Conservation (phyloP, 2,113 vertebrate genomes). For the Mastomys coucha region DNA sequence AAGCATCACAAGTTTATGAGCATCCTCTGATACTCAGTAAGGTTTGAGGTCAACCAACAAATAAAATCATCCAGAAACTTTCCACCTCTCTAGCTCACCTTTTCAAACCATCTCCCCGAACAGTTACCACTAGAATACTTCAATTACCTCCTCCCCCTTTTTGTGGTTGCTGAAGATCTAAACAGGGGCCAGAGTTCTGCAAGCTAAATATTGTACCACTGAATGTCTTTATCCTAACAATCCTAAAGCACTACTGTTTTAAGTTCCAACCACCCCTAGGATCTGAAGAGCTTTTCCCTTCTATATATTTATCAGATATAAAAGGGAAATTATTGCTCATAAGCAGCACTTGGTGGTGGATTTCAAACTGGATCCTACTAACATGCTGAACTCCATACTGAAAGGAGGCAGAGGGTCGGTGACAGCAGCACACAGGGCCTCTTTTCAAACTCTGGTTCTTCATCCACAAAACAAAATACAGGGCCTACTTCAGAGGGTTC, state of each 20-base stretch:
- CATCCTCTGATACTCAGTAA: background rate
- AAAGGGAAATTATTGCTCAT: background rate
- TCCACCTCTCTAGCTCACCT: background rate
- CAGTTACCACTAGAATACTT: background rate
- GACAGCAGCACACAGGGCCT: background rate
- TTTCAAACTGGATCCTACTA: background rate
- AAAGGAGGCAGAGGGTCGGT: background rate
- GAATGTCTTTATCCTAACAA: background rate
- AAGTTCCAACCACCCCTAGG: background rate
- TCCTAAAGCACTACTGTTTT: background rate
- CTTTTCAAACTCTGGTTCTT: background rate
- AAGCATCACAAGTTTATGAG: background rate
- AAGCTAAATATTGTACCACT: background rate
- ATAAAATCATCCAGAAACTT: background rate
- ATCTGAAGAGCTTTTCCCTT: background rate
- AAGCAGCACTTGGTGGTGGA: background rate
- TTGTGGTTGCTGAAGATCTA: background rate
- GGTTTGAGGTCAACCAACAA: background rate
- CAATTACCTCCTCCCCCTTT: background rate
- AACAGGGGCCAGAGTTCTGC: background rate
- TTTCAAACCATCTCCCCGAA: conserved; percentile 15
- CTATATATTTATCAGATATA: background rate
- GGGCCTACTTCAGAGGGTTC: background rate
- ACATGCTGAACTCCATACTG: background rate
- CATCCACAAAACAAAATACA: conserved; percentile 14